Conservation (phyloP, 1,140 invertebrate species). For the Phortica variegata region DNA sequence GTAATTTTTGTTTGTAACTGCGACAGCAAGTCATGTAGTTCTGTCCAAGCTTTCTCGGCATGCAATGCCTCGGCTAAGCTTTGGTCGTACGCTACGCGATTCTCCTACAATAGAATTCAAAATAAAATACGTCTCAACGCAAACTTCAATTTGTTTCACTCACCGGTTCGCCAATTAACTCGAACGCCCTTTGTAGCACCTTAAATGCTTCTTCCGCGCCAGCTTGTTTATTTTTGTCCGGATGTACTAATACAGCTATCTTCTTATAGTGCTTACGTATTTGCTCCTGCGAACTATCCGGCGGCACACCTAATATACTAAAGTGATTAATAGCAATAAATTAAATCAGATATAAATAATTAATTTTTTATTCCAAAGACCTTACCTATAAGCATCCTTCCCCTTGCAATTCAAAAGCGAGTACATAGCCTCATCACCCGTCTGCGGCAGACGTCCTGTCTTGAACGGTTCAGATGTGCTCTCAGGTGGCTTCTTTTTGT, state of each 20-base stretch:
- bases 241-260: slow-evolving; percentile 91
- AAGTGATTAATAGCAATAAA: slow-evolving; percentile 16
- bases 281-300: slow-evolving; percentile 86
- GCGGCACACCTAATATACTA: slow-evolving; percentile 84
- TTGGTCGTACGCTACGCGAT: slow-evolving; percentile 73
- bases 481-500: slow-evolving; percentile 44
- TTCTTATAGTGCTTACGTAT: slow-evolving; percentile 91
- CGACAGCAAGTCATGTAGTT: slow-evolving; percentile 76
- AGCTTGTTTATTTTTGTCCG: slow-evolving; percentile 91
- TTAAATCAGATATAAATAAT: background rate
- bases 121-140: background rate
- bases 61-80: slow-evolving; percentile 72
- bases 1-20: slow-evolving; percentile 92
- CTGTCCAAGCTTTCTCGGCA: slow-evolving; percentile 80
- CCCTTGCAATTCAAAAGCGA: slow-evolving; percentile 87
- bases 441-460: slow-evolving; percentile 70
- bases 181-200: slow-evolving; percentile 90
- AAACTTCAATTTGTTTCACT: slow-evolving; percentile 23
- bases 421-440: slow-evolving; percentile 93
- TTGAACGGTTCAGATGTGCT: slow-evolving; percentile 33
- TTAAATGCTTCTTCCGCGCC: slow-evolving; percentile 96
- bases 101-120: slow-evolving; percentile 62
- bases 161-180: slow-evolving; percentile 90
- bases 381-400: slow-evolving; percentile 88
- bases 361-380: background rate